Percentiles rank a stretch among this genome's conserved stretches.
phyloP scores from a whole-genome alignment of 2,797 vertebrate species.

The Enteromius radiatus region DNA sequence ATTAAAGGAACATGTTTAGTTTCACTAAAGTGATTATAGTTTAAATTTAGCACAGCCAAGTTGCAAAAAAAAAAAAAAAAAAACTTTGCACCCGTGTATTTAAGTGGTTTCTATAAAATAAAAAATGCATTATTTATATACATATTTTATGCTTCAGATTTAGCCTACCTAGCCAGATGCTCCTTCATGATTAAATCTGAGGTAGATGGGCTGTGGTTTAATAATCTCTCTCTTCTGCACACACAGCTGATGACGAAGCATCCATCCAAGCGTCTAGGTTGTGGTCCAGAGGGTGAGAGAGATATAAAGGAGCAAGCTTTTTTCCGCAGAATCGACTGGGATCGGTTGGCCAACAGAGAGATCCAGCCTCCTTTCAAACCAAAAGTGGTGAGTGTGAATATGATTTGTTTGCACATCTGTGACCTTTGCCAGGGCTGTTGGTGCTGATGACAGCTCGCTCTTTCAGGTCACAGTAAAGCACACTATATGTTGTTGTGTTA shows the following conservation, averaged over 20 bases:
- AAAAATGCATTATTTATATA: neutral
- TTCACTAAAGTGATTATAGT: neutral
- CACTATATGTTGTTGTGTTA: neutral
- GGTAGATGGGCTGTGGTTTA: neutral
- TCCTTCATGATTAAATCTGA: neutral
- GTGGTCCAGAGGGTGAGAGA: slow-evolving; percentile 89
- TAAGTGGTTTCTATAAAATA: neutral
- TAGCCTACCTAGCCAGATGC: neutral
- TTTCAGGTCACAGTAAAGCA: neutral
- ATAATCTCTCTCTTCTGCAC: slow-evolving; percentile 61
- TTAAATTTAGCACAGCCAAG: neutral
- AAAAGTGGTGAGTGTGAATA: slow-evolving; percentile 89
- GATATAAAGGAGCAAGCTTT: slow-evolving; percentile 95
- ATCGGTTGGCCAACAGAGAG: slow-evolving; percentile 90
- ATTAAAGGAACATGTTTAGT: neutral
- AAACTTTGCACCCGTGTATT: neutral
- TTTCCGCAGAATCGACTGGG: slow-evolving; percentile 99
- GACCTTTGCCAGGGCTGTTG: neutral
- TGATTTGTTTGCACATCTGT: slow-evolving; percentile 22
- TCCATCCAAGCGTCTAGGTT: slow-evolving; percentile 94
- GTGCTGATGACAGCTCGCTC: neutral
- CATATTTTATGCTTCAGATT: neutral
- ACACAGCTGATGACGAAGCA: slow-evolving; percentile 97
- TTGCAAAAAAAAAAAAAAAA: too few species aligned
- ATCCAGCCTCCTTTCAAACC: slow-evolving; percentile 98